A percentile compares a stretch with the other conserved stretches of the same genome.
Evolutionary conservation across 1,140 invertebrate genomes (phyloP).

Genomic region (Micrasema longulum): DNA sequence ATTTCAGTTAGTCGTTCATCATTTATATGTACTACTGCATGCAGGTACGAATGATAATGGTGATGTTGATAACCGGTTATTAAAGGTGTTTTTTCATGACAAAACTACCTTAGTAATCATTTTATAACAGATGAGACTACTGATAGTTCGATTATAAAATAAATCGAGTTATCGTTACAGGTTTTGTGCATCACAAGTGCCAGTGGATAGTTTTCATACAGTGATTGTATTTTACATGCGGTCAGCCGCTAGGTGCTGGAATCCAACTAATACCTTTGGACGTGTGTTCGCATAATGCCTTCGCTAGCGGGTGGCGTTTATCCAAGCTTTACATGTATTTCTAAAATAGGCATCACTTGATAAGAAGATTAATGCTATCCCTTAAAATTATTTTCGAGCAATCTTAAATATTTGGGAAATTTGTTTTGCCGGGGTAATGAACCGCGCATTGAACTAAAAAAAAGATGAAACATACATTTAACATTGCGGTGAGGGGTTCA

Average conservation of each 20-base stretch:
- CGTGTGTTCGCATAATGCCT: constrained; percentile 40
- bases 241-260: constrained; percentile 27
- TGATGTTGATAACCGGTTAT: no score
- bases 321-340: constrained; percentile 9
- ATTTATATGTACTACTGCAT: no score
- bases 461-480: not conserved
- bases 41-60: no score
- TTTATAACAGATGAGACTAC: no score
- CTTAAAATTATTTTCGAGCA: constrained; percentile 3
- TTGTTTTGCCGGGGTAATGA: not conserved
- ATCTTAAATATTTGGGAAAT: not conserved
- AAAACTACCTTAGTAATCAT: no score
- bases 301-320: constrained; percentile 2
- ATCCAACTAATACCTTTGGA: constrained; percentile 35
- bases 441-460: not conserved
- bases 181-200: no score
- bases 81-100: no score
- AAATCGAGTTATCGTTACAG: no score
- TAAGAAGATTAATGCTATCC: constrained; percentile 9
- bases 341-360: not conserved
- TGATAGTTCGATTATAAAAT: no score
- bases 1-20: no score
- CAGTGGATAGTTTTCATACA: no score
- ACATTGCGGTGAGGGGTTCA: not conserved
- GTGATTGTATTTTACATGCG: constrained; percentile 41